Evolutionary conservation across 2,113 vertebrate species (phyloP), one percentile per base, ranked within the genome.

Genomic region (Zapornia atra): DNA sequence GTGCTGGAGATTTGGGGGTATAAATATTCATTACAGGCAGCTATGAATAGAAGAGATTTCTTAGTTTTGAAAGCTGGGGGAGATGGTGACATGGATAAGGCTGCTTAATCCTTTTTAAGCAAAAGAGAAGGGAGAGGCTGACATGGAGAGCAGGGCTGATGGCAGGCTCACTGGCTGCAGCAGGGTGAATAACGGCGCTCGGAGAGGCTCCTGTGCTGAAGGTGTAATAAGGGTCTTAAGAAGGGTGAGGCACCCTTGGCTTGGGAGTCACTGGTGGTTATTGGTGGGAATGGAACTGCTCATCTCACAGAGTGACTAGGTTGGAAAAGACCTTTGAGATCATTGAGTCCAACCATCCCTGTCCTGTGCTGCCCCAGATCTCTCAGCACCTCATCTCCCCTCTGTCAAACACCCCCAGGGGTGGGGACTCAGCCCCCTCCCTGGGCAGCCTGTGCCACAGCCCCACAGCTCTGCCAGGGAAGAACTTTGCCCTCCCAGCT

Each of bases 11-110:
- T 94, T 82, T 68, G 68, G 56, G 56, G 76, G 29, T 56, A 92
- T 94, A 83, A 91, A 94, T 94, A 88, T 94, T 91, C 91, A 94
- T 94, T 68, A 76, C 79, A 12, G 2, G 9, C 53, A 6, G 61
- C 79, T 79, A 48, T 60, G 96, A 96, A 92, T 76, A 86, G 91
- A 60, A 78, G 93, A 95, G 90, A 83, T 84, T 82, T 53, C 77
- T 81, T 77, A 26, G 33, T 76, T 86, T 48, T 65, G 56, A 85
- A 85, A 92, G 86, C 78, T 61, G 29, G 77, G 73, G 82, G 78
- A 92, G 93, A 92, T 90, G 91, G 78, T 38, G 72, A 51, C 66
- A 42, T 17, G 79, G 93, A 90, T 88, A 95, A 86, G 18, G 53
- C 59, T 42, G 84, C 77, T 92, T 86, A 72, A 94, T 95, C 94